Evolutionary conservation across 2,113 vertebrate species (phyloP).

Genomic region (Potamarius usumacintae): DNA sequence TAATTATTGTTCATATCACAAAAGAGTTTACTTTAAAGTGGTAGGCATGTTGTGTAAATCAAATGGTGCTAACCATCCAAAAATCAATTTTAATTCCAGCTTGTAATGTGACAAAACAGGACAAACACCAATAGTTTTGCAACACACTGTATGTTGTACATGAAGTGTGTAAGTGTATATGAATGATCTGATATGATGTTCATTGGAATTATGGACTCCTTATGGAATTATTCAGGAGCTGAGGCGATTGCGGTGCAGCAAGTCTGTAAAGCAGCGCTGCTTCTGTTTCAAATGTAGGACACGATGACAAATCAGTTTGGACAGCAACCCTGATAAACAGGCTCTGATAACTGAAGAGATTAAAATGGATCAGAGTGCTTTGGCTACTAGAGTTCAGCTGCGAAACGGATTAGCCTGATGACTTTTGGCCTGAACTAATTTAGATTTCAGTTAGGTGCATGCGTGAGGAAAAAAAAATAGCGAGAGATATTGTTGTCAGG

Average conservation of each 20-base stretch:
- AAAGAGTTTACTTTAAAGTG: too few species aligned
- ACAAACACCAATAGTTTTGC: too few species aligned
- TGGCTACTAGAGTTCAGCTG: slow-evolving; percentile 30
- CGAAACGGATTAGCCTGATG: slow-evolving; percentile 41
- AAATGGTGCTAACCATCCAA: too few species aligned
- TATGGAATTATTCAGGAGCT: background rate
- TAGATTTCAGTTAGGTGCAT: slow-evolving; percentile 3
- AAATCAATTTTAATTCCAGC: too few species aligned
- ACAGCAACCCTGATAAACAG: background rate
- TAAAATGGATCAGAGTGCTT: slow-evolving; percentile 46
- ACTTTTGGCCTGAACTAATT: slow-evolving; percentile 3
- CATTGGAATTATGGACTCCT: background rate
- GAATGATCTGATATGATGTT: background rate
- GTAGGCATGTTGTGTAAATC: too few species aligned
- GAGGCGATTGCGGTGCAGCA: too few species aligned
- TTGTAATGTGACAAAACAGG: too few species aligned
- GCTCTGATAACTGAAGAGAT: slow-evolving; percentile 31
- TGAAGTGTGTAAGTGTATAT: background rate
- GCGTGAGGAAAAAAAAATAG: background rate
- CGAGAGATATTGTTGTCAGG: background rate
- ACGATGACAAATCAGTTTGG: slow-evolving; percentile 18
- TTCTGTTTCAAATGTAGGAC: background rate
- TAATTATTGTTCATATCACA: too few species aligned
- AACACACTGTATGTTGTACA: too few species aligned
- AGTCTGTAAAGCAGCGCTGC: background rate